These are phyloP conservation scores for Tadarida brasiliensis DNA, from an alignment of 2,797 vertebrate genomes.

Conservation along the genomic window DNA sequence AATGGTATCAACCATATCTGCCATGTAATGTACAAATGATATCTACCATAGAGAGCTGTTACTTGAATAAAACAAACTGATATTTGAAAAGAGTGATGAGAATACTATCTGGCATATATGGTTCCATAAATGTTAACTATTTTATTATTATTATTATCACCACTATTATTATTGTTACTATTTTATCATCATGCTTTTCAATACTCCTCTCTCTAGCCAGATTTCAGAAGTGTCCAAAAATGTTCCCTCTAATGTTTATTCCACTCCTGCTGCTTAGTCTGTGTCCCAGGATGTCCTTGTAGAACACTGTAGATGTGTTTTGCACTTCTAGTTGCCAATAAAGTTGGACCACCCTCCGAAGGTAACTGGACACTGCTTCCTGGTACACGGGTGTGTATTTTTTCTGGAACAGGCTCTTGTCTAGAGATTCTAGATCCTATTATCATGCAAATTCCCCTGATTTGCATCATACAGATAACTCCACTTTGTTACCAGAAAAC, in stretches of 20 bases:
- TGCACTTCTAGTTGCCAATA: background rate
- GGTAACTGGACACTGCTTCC: background rate
- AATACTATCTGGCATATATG: background rate
- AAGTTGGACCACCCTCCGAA: background rate
- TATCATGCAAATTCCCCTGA: background rate
- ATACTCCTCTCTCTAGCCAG: background rate
- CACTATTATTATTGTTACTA: background rate
- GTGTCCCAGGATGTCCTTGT: background rate
- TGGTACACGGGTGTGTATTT: background rate
- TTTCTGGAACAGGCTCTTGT: background rate
- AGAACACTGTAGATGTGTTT: background rate
- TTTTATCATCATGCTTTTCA: background rate
- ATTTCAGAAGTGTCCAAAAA: background rate
- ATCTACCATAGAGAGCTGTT: background rate
- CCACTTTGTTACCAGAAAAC: background rate
- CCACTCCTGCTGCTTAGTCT: background rate
- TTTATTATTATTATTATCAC: background rate
- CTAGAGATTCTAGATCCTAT: background rate
- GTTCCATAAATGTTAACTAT: background rate
- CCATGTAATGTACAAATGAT: background rate
- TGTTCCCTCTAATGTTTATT: no score
- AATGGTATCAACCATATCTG: background rate
- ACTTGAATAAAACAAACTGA: background rate
- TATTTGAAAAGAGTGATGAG: background rate
- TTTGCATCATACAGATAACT: background rate